phyloP scores from a whole-genome alignment of 2,888 invertebrate species.

The Meliscaeva auricollis region DNA sequence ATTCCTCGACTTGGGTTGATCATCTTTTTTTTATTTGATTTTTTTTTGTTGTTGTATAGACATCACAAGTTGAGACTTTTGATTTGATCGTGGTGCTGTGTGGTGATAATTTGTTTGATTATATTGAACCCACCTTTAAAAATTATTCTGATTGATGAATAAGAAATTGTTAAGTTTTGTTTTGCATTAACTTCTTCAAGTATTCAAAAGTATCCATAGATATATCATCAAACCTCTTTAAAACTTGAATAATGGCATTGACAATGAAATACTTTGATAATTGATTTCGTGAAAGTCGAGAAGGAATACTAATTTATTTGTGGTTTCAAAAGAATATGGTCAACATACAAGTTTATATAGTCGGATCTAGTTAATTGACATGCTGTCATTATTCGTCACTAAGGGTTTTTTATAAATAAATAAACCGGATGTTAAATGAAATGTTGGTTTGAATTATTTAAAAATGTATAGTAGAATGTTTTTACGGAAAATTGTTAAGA shows the following conservation, averaged over 20 bases:
- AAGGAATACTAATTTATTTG: neutral
- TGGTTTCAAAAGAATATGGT: neutral
- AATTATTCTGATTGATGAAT: neutral
- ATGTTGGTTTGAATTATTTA: too few relatives aligned
- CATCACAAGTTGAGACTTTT: too few relatives aligned
- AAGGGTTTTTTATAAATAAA: too few relatives aligned
- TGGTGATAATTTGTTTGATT: constrained; percentile 16
- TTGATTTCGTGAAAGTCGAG: neutral
- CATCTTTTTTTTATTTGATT: too few relatives aligned
- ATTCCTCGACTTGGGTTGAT: neutral
- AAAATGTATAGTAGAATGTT: too few relatives aligned
- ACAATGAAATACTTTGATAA: constrained; percentile 17
- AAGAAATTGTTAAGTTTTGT: neutral
- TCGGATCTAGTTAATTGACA: neutral
- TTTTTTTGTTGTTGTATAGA: too few relatives aligned
- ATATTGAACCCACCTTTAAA: constrained; percentile 8
- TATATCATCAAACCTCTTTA: neutral
- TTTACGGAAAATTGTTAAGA: too few relatives aligned
- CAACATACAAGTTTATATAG: neutral
- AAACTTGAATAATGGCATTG: neutral
- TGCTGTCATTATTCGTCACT: neutral
- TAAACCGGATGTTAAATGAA: neutral
- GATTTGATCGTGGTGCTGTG: constrained; percentile 3
- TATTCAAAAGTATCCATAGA: too few relatives aligned
- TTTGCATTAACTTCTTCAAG: neutral